Percentiles rank a stretch among this genome's conserved stretches.
These are phyloP conservation scores for Psilanteris sp. DNA, from an alignment of 1,140 invertebrate genomes.

Conservation along the genomic window DNA sequence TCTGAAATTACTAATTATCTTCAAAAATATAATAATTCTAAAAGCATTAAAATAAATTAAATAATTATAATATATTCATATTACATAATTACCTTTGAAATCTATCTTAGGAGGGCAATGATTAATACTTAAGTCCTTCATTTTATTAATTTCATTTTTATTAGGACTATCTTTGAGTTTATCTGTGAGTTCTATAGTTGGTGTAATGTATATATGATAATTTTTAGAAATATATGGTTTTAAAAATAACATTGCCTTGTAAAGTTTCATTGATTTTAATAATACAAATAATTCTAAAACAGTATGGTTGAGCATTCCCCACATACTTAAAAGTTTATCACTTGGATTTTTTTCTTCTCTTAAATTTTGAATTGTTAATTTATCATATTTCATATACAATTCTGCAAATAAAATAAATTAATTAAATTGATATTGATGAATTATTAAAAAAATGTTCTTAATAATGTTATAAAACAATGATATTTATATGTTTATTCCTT, in stretches of 20 bases:
- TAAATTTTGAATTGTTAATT: constrained; percentile 78
- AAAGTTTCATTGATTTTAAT: constrained; percentile 86
- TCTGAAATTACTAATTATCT: no score
- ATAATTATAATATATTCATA: no score
- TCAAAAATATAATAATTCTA: no score
- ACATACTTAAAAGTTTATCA: constrained; percentile 86
- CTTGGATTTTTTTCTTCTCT: constrained; percentile 85
- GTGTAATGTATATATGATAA: constrained; percentile 82
- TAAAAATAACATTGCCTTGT: constrained; percentile 85
- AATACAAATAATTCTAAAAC: constrained; percentile 88
- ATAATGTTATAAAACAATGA: no score
- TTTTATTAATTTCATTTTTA: no score
- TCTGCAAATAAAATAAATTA: constrained; percentile 28
- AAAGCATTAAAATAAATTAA: no score
- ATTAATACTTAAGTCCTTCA: no score
- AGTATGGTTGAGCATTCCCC: constrained; percentile 90
- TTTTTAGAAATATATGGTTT: constrained; percentile 82
- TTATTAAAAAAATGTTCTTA: constrained; percentile 4
- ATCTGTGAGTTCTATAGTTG: not conserved
- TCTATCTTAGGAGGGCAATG: no score
- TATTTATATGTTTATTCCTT: no score
- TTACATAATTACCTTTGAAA: no score
- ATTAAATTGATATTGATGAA: not conserved
- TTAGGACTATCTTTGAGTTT: not conserved
- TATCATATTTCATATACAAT: constrained; percentile 59